Evolutionary conservation across 2,113 vertebrate species (phyloP).

Genomic region (Hyla sarda): DNA sequence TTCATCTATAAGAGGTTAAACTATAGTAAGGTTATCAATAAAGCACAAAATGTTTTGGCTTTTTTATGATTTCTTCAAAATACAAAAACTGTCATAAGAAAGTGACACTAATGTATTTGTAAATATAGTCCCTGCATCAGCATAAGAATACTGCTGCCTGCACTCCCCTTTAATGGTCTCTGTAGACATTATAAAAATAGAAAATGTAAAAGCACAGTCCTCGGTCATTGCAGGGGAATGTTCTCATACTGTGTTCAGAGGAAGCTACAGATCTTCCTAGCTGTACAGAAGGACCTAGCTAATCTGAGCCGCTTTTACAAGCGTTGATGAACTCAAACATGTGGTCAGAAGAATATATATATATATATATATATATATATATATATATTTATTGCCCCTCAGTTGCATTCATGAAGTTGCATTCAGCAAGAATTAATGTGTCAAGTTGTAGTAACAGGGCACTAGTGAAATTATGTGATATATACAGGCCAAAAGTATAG

Average conservation of each 20-base stretch:
- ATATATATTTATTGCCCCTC: too few species aligned
- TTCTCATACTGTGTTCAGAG: slow-evolving; percentile 24
- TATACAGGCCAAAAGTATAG: too few species aligned
- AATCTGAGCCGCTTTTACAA: slow-evolving; percentile 20
- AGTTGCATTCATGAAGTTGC: too few species aligned
- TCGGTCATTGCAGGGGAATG: slow-evolving; percentile 37
- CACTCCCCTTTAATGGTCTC: slow-evolving; percentile 41
- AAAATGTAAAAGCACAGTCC: slow-evolving; percentile 10
- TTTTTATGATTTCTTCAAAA: neutral
- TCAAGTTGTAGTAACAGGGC: too few species aligned
- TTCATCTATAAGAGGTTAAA: neutral
- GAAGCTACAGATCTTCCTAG: slow-evolving; percentile 41
- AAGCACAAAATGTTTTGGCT: neutral
- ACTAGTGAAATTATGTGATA: too few species aligned
- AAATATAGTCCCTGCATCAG: slow-evolving; percentile 6
- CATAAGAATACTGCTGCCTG: slow-evolving; percentile 7
- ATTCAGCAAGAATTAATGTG: too few species aligned
- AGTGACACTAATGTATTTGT: neutral
- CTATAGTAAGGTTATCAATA: neutral
- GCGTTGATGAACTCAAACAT: slow-evolving; percentile 8
- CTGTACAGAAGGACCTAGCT: neutral
- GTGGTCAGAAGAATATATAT: slow-evolving; percentile 7
- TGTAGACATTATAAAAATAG: slow-evolving; percentile 27
- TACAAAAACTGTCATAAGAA: neutral
- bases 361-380: too few species aligned